Percentiles rank a stretch among this genome's conserved stretches.
These are phyloP conservation scores for Ceyx margarethae DNA, from an alignment of 2,113 vertebrate species.

Conservation along the genomic window DNA sequence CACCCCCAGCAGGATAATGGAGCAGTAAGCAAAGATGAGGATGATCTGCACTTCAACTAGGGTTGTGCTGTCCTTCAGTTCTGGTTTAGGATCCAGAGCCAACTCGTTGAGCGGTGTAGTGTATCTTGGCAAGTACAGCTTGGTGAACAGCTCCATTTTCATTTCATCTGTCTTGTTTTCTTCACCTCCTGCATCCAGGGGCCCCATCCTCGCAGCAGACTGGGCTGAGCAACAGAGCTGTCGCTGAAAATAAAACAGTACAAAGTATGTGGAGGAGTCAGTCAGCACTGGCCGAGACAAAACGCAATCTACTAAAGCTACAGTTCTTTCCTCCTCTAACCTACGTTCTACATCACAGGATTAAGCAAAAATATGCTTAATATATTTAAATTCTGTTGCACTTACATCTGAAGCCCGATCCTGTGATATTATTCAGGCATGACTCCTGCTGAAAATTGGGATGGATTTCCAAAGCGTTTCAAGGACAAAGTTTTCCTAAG, in stretches of 20 bases:
- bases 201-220: constrained; percentile 57
- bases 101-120: constrained; percentile 64
- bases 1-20: constrained; percentile 91
- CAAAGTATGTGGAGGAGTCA: neutral
- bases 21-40: constrained; percentile 90
- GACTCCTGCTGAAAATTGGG: constrained; percentile 36
- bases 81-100: constrained; percentile 68
- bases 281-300: neutral
- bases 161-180: constrained; percentile 75
- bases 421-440: constrained; percentile 8
- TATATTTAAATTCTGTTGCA: constrained; percentile 4
- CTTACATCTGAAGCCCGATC: constrained; percentile 22
- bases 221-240: neutral
- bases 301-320: neutral
- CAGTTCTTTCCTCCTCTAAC: neutral
- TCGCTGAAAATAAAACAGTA: neutral
- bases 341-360: neutral
- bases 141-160: constrained; percentile 61
- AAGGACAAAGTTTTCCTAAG: constrained; percentile 48
- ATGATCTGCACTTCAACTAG: constrained; percentile 85
- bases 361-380: neutral
- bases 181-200: constrained; percentile 65
- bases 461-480: constrained; percentile 50
- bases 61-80: constrained; percentile 87
- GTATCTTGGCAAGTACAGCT: constrained; percentile 37